Conservation (phyloP, 1,140 invertebrate genomes). For the Vanessa tameamea region DNA sequence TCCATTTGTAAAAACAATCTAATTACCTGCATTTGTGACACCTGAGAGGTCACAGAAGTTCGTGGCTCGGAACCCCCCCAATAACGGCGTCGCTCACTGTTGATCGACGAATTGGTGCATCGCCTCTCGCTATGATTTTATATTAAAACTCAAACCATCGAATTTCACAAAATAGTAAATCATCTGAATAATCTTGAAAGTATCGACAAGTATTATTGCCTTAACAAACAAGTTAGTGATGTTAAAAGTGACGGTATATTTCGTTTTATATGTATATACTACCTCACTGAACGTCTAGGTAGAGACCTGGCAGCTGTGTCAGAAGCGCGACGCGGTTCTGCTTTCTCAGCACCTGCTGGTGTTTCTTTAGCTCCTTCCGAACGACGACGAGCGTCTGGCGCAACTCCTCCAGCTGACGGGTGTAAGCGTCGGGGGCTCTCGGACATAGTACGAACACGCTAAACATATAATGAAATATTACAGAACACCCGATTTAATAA, state of each 20-base stretch:
- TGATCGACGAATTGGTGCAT: constrained; percentile 68
- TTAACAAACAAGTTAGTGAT: neutral
- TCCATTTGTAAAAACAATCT: neutral
- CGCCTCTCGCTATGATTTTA: constrained; percentile 57
- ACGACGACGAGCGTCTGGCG: constrained; percentile 52
- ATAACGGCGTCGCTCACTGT: constrained; percentile 66
- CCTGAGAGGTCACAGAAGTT: constrained; percentile 74
- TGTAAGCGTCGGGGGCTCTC: constrained; percentile 63
- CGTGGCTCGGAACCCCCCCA: constrained; percentile 80
- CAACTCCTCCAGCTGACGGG: constrained; percentile 45
- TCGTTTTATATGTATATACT: neutral
- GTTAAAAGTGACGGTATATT: neutral
- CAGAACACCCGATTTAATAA: too few relatives aligned
- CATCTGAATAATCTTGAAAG: neutral
- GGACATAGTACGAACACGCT: constrained; percentile 63
- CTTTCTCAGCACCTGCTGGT: constrained; percentile 28
- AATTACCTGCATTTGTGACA: constrained; percentile 68
- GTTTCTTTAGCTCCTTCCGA: constrained; percentile 56
- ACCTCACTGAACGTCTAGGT: constrained; percentile 66
- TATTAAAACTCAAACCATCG: too few relatives aligned
- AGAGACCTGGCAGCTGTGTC: constrained; percentile 53
- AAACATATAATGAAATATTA: too few relatives aligned
- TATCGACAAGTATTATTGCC: neutral
- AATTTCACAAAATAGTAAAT: too few relatives aligned
- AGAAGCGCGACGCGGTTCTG: constrained; percentile 58